Percentiles rank a stretch among this genome's conserved stretches.
phyloP scores from a whole-genome alignment of 2,888 invertebrate genomes.

The Clostera curtula region DNA sequence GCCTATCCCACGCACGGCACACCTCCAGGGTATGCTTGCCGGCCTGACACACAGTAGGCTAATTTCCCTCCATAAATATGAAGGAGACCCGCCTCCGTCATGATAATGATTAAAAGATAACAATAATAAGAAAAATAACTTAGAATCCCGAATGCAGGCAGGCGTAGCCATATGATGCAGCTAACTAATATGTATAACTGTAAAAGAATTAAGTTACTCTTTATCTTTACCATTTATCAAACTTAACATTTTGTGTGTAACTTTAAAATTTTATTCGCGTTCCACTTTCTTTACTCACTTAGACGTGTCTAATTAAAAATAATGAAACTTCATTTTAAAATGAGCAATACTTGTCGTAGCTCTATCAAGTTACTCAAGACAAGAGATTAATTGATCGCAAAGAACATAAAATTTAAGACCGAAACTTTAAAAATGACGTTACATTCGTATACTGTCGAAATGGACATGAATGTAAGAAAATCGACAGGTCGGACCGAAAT shows the following conservation, averaged over 20 bases:
- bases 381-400: background rate
- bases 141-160: too few relatives aligned
- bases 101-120: too few relatives aligned
- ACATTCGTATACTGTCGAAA: background rate
- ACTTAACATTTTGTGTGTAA: constrained; percentile 1
- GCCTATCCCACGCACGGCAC: too few relatives aligned
- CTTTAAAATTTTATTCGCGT: constrained; percentile 8
- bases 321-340: constrained; percentile 1
- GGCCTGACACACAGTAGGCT: too few relatives aligned
- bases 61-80: too few relatives aligned
- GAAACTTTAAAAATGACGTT: background rate
- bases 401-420: background rate
- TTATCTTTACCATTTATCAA: constrained; percentile 10
- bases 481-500: constrained; percentile 5
- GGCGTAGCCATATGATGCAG: too few relatives aligned
- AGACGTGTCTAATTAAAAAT: constrained; percentile 11
- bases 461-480: constrained; percentile 3
- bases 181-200: constrained; percentile 6
- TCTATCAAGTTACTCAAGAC: background rate
- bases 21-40: too few relatives aligned
- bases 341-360: background rate
- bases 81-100: too few relatives aligned
- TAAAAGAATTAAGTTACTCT: constrained; percentile 4
- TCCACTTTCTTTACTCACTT: constrained; percentile 4
- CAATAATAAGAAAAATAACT: too few relatives aligned